Base-by-base conservation (phyloP, 2,113 vertebrate species). In the Chrysochloris asiatica region DNA sequence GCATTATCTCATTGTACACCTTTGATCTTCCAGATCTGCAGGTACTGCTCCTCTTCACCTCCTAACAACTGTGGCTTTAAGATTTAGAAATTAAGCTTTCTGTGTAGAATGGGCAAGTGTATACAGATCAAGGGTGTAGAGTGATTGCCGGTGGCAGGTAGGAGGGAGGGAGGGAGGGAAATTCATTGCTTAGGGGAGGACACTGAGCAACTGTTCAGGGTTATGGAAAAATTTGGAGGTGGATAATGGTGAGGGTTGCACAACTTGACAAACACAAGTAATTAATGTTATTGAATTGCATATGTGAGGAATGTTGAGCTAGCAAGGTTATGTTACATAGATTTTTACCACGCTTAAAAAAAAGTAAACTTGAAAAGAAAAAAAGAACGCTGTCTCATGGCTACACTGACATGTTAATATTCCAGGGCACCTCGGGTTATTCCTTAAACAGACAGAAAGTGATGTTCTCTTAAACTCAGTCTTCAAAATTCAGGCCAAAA, bases 401-500 rank as follows among this genome's bases (percentile, higher is more conserved):
- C 0, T 43, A 7, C 14, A 41, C 86, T 82, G 77, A 50, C 17
- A 61, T 63, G 41, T 80, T 83, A 47, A 48, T 84, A 61, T 77
- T 85, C 56, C 52, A 86, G 83, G 52, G 59, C 54, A 71, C 43
- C 76, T 84, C 5, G 16, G 85, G 59, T 88, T 86, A 45, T 38
- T 89, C 61, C 78, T 84, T 77, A 77, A 95, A 79, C 10, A 38
- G 52, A 76, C 54, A 88, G 30, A 59, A 89, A 87, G 45, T 52
- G 33, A 21, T 69, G 14, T 78, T 80, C 8, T 1, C 45, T 90
- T 88, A 78, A 95, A 84, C 63, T 92, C 86, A 54, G 50, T 87
- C 75, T 92, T 85, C 65, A 89, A 89, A 94, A 41, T 82, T 30
- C 47, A 91, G 82, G 69, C 93, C 67, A 86, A 95, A 96, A 82